These are phyloP conservation scores for Hipposideros armiger DNA, from an alignment of 2,113 vertebrate genomes.

Conservation along the genomic window DNA sequence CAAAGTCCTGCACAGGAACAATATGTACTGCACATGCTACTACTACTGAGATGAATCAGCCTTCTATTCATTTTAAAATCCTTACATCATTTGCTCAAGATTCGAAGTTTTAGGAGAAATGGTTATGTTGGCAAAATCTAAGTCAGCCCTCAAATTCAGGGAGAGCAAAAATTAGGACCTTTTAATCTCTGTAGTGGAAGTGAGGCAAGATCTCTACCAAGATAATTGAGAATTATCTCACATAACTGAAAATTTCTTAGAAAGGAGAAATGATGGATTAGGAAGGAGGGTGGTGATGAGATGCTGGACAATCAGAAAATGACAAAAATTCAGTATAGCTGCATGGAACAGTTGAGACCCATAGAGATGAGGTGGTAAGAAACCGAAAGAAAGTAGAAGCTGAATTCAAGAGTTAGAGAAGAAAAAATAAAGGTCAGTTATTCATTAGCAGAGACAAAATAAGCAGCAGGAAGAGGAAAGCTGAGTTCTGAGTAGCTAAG, in stretches of 20 bases:
- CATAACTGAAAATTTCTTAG: background rate
- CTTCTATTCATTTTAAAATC: background rate
- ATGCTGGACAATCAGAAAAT: background rate
- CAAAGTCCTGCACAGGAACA: background rate
- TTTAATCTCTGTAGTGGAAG: background rate
- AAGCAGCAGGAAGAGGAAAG: background rate
- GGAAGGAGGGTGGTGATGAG: background rate
- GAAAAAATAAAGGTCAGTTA: background rate
- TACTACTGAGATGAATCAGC: background rate
- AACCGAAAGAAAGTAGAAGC: background rate
- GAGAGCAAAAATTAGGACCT: background rate
- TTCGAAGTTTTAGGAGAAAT: background rate
- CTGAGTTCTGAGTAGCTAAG: background rate
- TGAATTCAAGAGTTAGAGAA: background rate
- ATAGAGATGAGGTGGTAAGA: background rate
- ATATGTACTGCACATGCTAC: too few species aligned
- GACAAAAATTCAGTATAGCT: background rate
- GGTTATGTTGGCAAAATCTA: background rate
- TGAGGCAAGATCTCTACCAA: background rate
- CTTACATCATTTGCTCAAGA: background rate
- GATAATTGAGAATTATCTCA: background rate
- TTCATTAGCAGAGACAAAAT: background rate
- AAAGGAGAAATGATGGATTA: background rate
- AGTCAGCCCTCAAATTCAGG: background rate
- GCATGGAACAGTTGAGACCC: background rate